Evolutionary conservation across 1,140 invertebrate genomes (phyloP).

Genomic region (Reticulitermes speratus): DNA sequence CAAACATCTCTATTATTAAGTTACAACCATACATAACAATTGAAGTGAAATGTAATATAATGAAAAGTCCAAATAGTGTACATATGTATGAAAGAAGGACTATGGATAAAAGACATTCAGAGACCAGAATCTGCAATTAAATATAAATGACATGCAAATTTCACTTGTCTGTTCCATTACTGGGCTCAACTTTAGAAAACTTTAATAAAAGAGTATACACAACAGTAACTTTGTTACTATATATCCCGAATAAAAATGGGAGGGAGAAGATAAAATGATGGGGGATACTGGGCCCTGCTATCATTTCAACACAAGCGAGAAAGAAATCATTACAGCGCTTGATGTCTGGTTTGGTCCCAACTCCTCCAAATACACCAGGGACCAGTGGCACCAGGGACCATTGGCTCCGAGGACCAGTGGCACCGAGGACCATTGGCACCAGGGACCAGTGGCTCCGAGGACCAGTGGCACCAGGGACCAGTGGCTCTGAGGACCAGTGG

Average conservation of each 20-base stretch:
- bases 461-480: too few species aligned
- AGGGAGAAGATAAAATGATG: not conserved
- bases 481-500: too few species aligned
- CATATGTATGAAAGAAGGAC: slow-evolving; percentile 9
- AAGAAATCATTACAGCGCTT: slow-evolving; percentile 20
- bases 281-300: not conserved
- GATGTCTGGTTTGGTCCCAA: slow-evolving; percentile 25
- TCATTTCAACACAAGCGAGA: slow-evolving; percentile 25
- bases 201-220: slow-evolving; percentile 26
- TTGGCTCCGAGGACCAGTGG: too few species aligned
- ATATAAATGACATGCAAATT: not conserved
- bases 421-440: too few species aligned
- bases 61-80: slow-evolving; percentile 20
- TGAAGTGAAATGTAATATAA: not conserved
- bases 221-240: slow-evolving; percentile 19
- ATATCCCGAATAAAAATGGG: not conserved
- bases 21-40: slow-evolving; percentile 14
- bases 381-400: too few species aligned
- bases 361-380: slow-evolving; percentile 23
- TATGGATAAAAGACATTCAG: slow-evolving; percentile 12
- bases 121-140: slow-evolving; percentile 23
- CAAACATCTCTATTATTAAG: not conserved
- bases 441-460: too few species aligned
- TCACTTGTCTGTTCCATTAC: not conserved
- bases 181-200: slow-evolving; percentile 12